Evolutionary conservation across 2,797 vertebrate species (phyloP), one percentile per base, ranked within the genome.

Genomic region (Ispidina picta): DNA sequence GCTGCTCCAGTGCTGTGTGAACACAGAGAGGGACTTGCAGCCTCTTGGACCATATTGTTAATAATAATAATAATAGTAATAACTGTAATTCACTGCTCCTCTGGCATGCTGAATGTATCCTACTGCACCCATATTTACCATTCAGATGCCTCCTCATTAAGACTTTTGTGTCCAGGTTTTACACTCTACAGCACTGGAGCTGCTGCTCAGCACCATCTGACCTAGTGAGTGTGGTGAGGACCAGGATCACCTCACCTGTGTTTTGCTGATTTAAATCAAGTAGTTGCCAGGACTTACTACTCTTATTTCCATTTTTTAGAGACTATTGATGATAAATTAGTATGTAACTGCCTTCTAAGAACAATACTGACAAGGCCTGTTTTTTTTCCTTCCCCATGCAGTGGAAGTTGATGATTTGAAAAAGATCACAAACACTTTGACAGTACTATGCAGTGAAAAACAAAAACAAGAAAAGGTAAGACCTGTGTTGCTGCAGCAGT

Each of bases 391-490:
- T 4, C 9, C 80, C 8, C 33, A 88, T 94, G n/a, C 90, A 99
- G 99, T 99, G 99, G 99, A 99, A 98, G 96, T 99, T 88, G 99
- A 99, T 21, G 99, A 99, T 96, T 98, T 99, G 97, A 99, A 99
- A 98, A 99, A 99, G 98, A 96, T 99, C 97, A 99, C 98, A 95
- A 99, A 98, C 97, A 98, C 99, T 60, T 94, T 99, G 97, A 98
- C 99, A 94, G 98, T 97, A 79, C 98, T 99, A 96, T 99, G 99
- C 97, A 99, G 96, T 97, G 99, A 99, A 98, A 99, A 99, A 97
- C 99, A 99, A 96, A 99, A 99, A 98, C 99, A 99, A 96, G 99
- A 99, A 98, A 99, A 99, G 98, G 99, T 99, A 93, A 98, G 98
- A 98, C 3, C 2, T 2, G 0, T 6, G 25, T 6, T 26, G 22